These are phyloP conservation scores for Magallana ariakensis DNA, from an alignment of 1,140 invertebrate species.

Conservation along the genomic window DNA sequence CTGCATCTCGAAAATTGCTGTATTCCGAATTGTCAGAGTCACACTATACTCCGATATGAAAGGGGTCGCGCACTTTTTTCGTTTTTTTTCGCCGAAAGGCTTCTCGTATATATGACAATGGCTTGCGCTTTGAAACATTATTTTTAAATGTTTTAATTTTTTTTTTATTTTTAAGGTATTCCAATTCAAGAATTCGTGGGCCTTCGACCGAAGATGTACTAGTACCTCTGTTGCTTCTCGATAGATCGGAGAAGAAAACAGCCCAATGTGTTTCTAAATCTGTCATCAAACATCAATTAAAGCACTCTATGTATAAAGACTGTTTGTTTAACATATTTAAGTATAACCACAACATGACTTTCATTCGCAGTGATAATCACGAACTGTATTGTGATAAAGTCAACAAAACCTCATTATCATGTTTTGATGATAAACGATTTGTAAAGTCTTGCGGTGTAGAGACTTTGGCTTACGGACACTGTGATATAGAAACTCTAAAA, in stretches of 20 bases:
- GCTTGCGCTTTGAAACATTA: neutral
- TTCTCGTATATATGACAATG: conserved; percentile 47
- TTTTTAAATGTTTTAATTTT: no score
- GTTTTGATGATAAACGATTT: no score
- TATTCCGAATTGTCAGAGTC: neutral
- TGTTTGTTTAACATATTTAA: neutral
- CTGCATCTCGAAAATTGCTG: conserved; percentile 43
- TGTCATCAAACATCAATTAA: neutral
- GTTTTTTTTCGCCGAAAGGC: neutral
- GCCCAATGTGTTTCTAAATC: conserved; percentile 8
- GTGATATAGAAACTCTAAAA: no score
- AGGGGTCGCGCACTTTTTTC: conserved; percentile 44
- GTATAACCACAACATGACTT: neutral
- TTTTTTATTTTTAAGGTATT: conserved; percentile 7
- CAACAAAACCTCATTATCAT: no score
- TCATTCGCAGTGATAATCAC: neutral
- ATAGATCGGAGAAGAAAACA: neutral
- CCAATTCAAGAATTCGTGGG: no score
- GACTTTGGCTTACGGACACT: no score
- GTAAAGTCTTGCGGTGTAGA: no score
- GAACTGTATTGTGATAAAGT: neutral
- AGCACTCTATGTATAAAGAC: neutral
- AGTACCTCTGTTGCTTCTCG: neutral
- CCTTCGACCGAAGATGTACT: conserved; percentile 28
- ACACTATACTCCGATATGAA: conserved; percentile 41